Evolutionary conservation across 2,888 invertebrate genomes (phyloP).

Genomic region (Nephrotoma appendiculata): DNA sequence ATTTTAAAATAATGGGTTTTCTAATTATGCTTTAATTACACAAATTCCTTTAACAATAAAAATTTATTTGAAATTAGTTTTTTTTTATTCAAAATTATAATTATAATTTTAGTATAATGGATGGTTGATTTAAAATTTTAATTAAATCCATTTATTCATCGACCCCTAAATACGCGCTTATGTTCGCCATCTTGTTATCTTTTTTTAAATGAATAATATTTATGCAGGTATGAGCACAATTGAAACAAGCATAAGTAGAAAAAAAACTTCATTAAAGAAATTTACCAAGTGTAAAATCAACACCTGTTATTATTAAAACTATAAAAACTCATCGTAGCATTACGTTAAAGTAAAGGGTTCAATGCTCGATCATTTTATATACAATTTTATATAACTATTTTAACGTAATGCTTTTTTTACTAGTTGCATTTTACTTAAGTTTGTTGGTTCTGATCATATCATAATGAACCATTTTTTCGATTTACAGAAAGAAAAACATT

Average conservation of each 20-base stretch:
- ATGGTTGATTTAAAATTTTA: not conserved
- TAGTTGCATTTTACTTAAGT: not conserved
- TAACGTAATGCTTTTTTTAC: not conserved
- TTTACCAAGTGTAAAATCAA: not conserved
- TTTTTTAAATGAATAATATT: not conserved
- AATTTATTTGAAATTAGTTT: not conserved
- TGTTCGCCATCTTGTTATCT: not conserved
- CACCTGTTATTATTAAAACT: not conserved
- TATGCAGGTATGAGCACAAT: not conserved
- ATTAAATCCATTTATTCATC: not conserved
- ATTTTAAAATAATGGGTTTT: not conserved
- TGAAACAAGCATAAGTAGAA: not conserved
- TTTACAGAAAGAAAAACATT: not conserved
- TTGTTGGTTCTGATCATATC: not conserved
- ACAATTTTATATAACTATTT: not conserved
- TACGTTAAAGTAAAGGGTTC: not conserved
- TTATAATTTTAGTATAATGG: not conserved
- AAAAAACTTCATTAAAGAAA: not conserved
- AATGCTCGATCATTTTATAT: not conserved
- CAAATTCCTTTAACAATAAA: not conserved
- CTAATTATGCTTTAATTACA: not conserved
- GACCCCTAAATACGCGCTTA: not conserved
- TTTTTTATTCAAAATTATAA: not conserved
- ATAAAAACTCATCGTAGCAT: not conserved
- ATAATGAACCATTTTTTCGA: not conserved